phyloP scores from a whole-genome alignment of 1,140 invertebrate species.

The Saxidomus purpurata region DNA sequence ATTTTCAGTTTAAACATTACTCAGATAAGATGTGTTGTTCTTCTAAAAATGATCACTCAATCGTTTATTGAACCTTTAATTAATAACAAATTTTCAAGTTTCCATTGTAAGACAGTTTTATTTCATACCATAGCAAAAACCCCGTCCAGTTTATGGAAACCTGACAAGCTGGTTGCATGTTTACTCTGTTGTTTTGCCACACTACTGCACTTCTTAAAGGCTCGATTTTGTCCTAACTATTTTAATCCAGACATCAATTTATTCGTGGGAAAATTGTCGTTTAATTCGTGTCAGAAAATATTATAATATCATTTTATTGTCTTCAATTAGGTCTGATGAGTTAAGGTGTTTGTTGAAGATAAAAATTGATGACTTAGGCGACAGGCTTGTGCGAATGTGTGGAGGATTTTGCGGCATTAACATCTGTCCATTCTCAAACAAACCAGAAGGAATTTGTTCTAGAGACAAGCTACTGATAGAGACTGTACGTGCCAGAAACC shows the following conservation, averaged over 20 bases:
- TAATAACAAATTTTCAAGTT: neutral
- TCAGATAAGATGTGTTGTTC: constrained; percentile 5
- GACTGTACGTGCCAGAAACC: neutral
- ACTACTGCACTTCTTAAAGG: neutral
- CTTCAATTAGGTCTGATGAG: no score
- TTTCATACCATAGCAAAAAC: constrained; percentile 12
- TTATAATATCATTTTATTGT: no score
- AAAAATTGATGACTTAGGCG: neutral
- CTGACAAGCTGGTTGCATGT: neutral
- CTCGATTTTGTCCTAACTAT: neutral
- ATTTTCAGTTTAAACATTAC: constrained; percentile 25
- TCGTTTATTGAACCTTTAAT: neutral
- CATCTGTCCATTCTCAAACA: neutral
- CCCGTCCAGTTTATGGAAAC: neutral
- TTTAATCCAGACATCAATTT: neutral
- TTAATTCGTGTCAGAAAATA: no score
- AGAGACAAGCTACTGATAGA: neutral
- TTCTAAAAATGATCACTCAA: constrained; percentile 30
- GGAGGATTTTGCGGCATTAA: neutral
- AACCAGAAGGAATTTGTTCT: no score
- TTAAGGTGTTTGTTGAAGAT: neutral
- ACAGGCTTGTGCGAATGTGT: no score
- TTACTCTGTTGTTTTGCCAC: neutral
- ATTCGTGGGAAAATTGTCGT: constrained; percentile 9
- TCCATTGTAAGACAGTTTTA: constrained; percentile 10